Evolutionary conservation across 2,797 vertebrate species (phyloP).

Genomic region (Propithecus deckenii): DNA sequence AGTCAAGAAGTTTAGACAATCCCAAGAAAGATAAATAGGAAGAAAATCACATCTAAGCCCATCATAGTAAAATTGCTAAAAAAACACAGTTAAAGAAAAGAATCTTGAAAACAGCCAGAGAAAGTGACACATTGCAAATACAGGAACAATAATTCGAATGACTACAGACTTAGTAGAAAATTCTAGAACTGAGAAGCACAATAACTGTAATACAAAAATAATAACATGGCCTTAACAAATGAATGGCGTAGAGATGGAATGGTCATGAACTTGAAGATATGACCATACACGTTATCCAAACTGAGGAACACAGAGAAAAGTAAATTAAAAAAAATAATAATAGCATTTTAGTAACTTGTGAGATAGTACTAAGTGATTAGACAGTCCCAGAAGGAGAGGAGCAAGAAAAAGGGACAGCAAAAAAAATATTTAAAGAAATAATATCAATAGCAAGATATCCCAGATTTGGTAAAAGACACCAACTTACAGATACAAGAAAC

Average conservation of each 20-base stretch:
- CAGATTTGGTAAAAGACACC: neutral
- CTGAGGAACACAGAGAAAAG: neutral
- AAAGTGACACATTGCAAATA: neutral
- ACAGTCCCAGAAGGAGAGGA: neutral
- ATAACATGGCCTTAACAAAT: neutral
- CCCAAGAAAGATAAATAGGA: neutral
- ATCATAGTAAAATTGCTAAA: neutral
- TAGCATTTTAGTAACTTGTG: neutral
- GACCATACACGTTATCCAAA: neutral
- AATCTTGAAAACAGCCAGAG: neutral
- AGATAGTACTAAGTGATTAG: neutral
- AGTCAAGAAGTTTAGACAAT: neutral
- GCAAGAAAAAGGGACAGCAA: neutral
- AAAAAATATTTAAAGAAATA: neutral
- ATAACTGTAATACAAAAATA: neutral
- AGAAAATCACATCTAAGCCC: neutral
- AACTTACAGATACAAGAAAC: neutral
- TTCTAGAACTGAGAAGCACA: neutral
- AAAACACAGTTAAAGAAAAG: neutral
- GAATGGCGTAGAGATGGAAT: neutral
- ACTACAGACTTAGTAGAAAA: neutral
- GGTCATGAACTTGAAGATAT: neutral
- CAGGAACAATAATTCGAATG: neutral
- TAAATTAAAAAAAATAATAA: neutral
- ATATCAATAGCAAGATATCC: neutral